Percentiles rank a stretch among this genome's conserved stretches.
Evolutionary conservation across 2,797 vertebrate genomes (phyloP).

Genomic region (Pampus argenteus): DNA sequence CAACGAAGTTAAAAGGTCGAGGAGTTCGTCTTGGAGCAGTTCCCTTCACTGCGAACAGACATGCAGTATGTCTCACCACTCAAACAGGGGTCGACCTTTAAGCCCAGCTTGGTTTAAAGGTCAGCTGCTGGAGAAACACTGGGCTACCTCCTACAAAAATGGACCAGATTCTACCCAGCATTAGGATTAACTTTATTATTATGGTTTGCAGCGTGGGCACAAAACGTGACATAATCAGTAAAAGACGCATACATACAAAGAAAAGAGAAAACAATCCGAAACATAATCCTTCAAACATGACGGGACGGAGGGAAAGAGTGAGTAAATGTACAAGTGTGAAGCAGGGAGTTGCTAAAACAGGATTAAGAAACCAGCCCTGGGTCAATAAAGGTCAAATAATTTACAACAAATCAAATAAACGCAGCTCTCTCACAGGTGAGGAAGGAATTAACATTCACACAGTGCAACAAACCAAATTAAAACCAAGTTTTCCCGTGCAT

Average conservation of each 20-base stretch:
- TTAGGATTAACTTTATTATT: too few relatives aligned
- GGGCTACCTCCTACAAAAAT: constrained; percentile 21
- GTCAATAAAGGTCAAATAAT: too few relatives aligned
- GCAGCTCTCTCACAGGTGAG: neutral
- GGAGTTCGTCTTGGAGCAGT: constrained; percentile 23
- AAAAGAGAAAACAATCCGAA: too few relatives aligned
- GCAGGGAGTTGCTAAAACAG: too few relatives aligned
- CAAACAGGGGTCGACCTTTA: constrained; percentile 23
- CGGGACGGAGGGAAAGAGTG: neutral
- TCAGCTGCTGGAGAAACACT: constrained; percentile 34
- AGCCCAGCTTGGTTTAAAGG: constrained; percentile 31
- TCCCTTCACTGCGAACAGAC: constrained; percentile 21
- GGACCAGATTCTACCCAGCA: neutral
- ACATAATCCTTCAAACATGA: neutral
- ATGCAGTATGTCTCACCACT: constrained; percentile 11
- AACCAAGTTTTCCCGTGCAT: neutral
- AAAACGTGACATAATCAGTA: too few relatives aligned
- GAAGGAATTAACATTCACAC: neutral
- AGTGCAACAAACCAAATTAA: neutral
- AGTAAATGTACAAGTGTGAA: neutral
- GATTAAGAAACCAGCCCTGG: too few relatives aligned
- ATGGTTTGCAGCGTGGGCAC: too few relatives aligned
- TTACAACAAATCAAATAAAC: too few relatives aligned
- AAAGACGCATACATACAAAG: too few relatives aligned
- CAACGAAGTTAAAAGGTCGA: constrained; percentile 38